These are phyloP conservation scores for Acanthiza pusilla DNA, from an alignment of 2,797 vertebrate species.

Conservation along the genomic window DNA sequence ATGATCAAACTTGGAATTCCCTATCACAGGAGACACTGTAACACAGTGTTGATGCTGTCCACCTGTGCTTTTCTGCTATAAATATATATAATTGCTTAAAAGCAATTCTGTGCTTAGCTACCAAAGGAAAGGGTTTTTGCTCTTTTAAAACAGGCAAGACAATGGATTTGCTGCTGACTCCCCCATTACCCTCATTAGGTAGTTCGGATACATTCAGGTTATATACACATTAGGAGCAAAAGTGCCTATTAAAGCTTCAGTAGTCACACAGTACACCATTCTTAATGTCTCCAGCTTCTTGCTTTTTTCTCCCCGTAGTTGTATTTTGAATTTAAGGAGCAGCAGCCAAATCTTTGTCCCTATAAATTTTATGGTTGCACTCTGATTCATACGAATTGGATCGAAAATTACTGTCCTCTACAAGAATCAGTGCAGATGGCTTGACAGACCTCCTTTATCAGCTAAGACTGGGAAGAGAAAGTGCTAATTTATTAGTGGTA, in stretches of 20 bases:
- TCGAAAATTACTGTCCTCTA: background rate
- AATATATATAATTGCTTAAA: background rate
- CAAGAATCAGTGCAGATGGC: background rate
- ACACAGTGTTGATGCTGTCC: rapidly evolving
- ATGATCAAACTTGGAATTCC: background rate
- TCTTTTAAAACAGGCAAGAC: background rate
- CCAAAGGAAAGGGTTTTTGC: background rate
- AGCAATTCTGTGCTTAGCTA: background rate
- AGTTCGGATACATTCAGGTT: background rate
- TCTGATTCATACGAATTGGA: background rate
- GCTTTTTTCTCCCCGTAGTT: background rate
- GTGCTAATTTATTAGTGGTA: background rate
- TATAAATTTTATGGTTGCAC: background rate
- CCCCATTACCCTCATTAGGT: background rate
- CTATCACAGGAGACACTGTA: background rate
- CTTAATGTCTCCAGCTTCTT: background rate
- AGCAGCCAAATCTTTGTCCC: background rate
- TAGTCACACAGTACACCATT: background rate
- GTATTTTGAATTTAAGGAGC: background rate
- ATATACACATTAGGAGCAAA: background rate
- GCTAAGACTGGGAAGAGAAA: background rate
- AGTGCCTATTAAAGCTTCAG: background rate
- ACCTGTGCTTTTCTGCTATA: background rate
- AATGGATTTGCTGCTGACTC: background rate
- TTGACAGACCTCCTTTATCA: background rate